Conservation (phyloP, 2,113 vertebrate species). For the Fulica atra region DNA sequence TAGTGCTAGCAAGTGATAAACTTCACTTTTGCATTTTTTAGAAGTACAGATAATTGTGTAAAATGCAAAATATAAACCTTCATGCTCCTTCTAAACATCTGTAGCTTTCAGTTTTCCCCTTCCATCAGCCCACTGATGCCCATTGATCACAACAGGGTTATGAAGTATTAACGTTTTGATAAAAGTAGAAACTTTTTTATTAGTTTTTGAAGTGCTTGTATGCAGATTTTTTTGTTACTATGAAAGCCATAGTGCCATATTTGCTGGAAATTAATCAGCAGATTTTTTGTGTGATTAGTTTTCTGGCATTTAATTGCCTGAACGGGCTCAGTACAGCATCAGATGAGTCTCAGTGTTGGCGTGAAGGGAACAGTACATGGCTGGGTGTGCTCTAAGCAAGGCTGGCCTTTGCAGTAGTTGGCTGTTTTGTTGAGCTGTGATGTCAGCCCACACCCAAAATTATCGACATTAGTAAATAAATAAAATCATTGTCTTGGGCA, state of each 20-base stretch:
- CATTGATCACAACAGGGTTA: background rate
- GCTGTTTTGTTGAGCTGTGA: background rate
- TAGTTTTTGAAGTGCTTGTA: background rate
- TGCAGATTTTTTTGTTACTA: background rate
- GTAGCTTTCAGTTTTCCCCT: too few relatives aligned
- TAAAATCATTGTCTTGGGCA: background rate
- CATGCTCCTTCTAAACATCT: background rate
- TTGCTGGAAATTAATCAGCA: background rate
- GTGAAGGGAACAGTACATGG: background rate
- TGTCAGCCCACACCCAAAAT: background rate
- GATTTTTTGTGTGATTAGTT: background rate
- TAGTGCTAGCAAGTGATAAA: background rate
- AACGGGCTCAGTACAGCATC: background rate
- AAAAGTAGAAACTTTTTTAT: background rate
- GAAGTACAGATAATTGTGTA: background rate
- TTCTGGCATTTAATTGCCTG: background rate
- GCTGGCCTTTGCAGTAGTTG: background rate
- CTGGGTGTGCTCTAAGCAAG: rapidly evolving
- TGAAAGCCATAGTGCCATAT: background rate
- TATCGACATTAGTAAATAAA: background rate
- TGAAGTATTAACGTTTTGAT: too few relatives aligned
- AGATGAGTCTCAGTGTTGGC: background rate
- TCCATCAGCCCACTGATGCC: background rate
- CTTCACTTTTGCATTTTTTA: background rate
- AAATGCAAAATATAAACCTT: background rate